phyloP scores from a whole-genome alignment of 2,113 vertebrate genomes.

The Leptocoma aspasia region DNA sequence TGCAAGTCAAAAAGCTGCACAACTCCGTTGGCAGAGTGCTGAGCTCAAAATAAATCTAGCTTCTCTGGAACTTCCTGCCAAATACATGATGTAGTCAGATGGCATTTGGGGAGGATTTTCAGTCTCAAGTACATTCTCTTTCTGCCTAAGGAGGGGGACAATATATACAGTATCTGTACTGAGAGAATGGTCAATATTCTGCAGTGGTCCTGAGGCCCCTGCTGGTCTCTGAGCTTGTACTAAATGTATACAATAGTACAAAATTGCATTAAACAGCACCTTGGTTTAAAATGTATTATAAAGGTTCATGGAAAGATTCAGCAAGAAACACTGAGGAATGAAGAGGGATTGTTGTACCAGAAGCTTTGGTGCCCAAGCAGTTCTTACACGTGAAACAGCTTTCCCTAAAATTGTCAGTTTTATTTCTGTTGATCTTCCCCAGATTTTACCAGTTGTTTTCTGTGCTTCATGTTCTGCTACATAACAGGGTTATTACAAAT shows the following conservation, averaged over 20 bases:
- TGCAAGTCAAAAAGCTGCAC: background rate
- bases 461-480: background rate
- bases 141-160: background rate
- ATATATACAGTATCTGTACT: background rate
- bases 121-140: background rate
- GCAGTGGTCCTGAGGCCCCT: background rate
- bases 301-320: background rate
- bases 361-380: background rate
- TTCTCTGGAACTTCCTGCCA: slow-evolving; percentile 11
- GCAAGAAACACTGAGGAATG: background rate
- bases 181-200: background rate
- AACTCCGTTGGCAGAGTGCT: background rate
- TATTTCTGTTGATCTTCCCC: background rate
- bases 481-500: background rate
- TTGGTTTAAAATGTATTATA: background rate
- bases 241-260: background rate
- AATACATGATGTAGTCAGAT: slow-evolving; percentile 13
- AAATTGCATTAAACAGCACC: background rate
- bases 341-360: background rate
- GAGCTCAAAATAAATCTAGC: slow-evolving; percentile 21
- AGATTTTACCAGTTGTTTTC: background rate
- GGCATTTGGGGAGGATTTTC: slow-evolving; percentile 8
- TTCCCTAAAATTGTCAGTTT: background rate
- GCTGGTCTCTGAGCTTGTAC: background rate
- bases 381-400: background rate